phyloP scores from a whole-genome alignment of 1,140 invertebrate genomes.

The Ceratoteleas bidentatus region DNA sequence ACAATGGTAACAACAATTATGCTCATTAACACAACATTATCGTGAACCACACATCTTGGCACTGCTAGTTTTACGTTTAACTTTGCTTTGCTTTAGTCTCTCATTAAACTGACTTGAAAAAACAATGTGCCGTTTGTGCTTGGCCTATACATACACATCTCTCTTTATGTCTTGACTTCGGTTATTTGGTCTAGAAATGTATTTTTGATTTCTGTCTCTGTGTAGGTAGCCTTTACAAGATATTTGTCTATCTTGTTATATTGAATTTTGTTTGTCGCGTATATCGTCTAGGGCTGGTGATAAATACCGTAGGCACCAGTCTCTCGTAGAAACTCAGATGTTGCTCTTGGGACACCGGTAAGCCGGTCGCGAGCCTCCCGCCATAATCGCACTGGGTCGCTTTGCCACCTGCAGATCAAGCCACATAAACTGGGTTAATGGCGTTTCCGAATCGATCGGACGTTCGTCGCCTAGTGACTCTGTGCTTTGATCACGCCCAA shows the following conservation, averaged over 20 bases:
- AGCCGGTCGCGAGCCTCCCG: constrained; percentile 77
- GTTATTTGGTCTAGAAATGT: constrained; percentile 4
- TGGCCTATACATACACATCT: too few relatives aligned
- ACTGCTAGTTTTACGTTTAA: constrained; percentile 45
- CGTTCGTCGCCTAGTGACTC: constrained; percentile 78
- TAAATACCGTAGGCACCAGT: constrained; percentile 82
- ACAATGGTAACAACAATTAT: constrained; percentile 1
- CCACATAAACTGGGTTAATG: constrained; percentile 82
- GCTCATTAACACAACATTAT: constrained; percentile 13
- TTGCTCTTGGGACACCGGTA: constrained; percentile 77
- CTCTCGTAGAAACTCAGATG: constrained; percentile 80
- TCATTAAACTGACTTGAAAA: constrained; percentile 45
- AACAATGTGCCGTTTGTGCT: constrained; percentile 25
- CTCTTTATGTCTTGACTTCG: too few relatives aligned
- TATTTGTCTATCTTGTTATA: constrained; percentile 58
- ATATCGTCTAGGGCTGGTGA: constrained; percentile 81
- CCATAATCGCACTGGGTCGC: constrained; percentile 79
- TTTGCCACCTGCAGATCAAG: constrained; percentile 82
- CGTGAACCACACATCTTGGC: constrained; percentile 42
- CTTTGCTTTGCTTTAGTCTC: constrained; percentile 37
- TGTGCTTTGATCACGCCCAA: constrained; percentile 81
- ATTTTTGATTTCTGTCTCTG: constrained; percentile 65
- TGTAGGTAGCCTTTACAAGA: constrained; percentile 73
- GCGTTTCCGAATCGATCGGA: constrained; percentile 76
- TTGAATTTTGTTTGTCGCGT: constrained; percentile 66